Conservation (phyloP, 2,888 invertebrate genomes). For the Saturnia japonica region DNA sequence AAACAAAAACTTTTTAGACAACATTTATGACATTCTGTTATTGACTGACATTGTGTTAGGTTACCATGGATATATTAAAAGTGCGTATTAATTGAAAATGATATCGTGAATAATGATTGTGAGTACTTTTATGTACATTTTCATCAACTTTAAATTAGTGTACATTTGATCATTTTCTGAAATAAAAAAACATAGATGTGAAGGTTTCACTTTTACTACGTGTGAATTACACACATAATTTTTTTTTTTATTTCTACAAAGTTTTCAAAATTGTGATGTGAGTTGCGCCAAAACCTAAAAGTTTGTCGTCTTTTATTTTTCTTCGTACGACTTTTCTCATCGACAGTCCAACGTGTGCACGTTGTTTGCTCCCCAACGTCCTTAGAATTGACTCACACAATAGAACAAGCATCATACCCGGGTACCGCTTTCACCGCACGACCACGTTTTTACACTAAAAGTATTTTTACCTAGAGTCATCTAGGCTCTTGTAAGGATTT, state of each 20-base stretch:
- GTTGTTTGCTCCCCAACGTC: slow-evolving; percentile 21
- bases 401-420: slow-evolving; percentile 14
- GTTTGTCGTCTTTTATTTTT: not conserved
- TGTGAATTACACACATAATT: too few relatives aligned
- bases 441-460: not conserved
- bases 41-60: too few relatives aligned
- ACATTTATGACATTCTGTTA: too few relatives aligned
- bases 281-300: not conserved
- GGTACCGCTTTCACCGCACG: slow-evolving; percentile 9
- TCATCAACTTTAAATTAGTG: too few relatives aligned
- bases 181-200: too few relatives aligned
- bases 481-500: not conserved
- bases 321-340: not conserved
- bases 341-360: slow-evolving; percentile 5
- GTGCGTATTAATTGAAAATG: too few relatives aligned
- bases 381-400: slow-evolving; percentile 20
- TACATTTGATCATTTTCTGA: too few relatives aligned
- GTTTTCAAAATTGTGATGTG: not conserved
- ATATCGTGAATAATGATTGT: too few relatives aligned
- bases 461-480: not conserved
- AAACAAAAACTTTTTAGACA: too few relatives aligned
- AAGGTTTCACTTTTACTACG: too few relatives aligned
- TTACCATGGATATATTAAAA: too few relatives aligned
- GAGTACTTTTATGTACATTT: too few relatives aligned
- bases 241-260: not conserved